Conservation (phyloP, 2,888 invertebrate species). For the Schrankia costaestrigalis region DNA sequence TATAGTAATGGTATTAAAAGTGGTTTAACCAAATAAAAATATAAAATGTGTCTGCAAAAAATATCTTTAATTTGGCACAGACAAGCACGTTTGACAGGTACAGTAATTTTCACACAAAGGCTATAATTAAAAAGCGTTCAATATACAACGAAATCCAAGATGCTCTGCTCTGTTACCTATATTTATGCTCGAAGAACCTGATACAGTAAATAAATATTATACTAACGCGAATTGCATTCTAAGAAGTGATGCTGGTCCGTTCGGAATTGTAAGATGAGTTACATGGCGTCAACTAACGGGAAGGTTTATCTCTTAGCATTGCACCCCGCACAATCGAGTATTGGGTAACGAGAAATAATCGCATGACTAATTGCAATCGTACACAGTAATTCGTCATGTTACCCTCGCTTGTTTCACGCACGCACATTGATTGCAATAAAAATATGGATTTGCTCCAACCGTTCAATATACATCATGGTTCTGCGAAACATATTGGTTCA, state of each 20-base stretch:
- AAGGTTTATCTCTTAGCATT: conserved; percentile 42
- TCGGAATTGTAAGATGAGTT: conserved; percentile 57
- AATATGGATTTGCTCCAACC: conserved; percentile 22
- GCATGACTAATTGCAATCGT: conserved; percentile 60
- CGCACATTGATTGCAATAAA: conserved; percentile 29
- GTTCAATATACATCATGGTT: conserved; percentile 17
- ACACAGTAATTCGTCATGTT: conserved; percentile 49
- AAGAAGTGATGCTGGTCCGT: conserved; percentile 51
- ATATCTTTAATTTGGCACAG: conserved; percentile 20
- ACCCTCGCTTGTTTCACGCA: conserved; percentile 36
- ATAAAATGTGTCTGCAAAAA: too few species aligned
- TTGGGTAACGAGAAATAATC: conserved; percentile 66
- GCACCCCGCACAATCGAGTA: conserved; percentile 32
- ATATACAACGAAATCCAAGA: conserved; percentile 49
- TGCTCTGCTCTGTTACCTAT: conserved; percentile 41
- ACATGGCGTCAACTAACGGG: conserved; percentile 52
- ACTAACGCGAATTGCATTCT: conserved; percentile 68
- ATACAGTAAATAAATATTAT: conserved; percentile 74
- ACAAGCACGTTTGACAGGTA: conserved; percentile 10
- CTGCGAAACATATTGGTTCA: conserved; percentile 23
- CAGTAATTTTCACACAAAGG: conserved; percentile 27
- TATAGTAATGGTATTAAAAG: too few species aligned
- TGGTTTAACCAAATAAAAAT: too few species aligned
- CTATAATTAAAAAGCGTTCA: conserved; percentile 50
- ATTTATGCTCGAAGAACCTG: conserved; percentile 60